These are phyloP conservation scores for Nasonia giraulti DNA, from an alignment of 1,140 invertebrate species.

Conservation along the genomic window DNA sequence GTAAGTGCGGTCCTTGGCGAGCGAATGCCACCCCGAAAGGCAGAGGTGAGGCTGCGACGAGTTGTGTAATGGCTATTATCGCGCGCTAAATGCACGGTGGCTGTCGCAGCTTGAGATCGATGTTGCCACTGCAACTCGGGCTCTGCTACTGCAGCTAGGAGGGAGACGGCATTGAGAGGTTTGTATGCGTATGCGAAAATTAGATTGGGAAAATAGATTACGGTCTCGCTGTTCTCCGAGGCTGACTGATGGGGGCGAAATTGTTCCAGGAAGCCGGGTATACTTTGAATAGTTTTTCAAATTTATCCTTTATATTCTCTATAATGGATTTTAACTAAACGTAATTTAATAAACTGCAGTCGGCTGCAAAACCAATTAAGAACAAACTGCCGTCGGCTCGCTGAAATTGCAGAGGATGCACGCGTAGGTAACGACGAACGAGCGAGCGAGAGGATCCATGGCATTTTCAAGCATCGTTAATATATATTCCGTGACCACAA, in stretches of 20 bases:
- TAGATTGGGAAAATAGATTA: neutral
- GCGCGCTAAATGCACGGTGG: slow-evolving; percentile 20
- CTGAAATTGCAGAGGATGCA: neutral
- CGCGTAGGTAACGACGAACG: neutral
- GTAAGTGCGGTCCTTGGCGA: neutral
- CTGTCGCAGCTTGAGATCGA: neutral
- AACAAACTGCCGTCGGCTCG: neutral
- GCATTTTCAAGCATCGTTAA: neutral
- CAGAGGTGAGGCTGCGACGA: neutral
- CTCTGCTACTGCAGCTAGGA: too few species aligned
- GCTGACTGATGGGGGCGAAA: too few species aligned
- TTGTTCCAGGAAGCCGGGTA: too few species aligned
- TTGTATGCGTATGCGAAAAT: neutral
- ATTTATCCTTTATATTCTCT: too few species aligned
- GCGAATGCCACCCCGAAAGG: neutral
- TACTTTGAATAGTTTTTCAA: too few species aligned
- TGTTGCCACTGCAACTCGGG: neutral
- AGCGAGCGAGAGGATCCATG: neutral
- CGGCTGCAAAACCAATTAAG: neutral
- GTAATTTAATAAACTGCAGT: too few species aligned
- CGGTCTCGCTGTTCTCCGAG: too few species aligned
- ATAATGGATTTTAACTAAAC: too few species aligned
- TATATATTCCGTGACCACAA: slow-evolving; percentile 4
- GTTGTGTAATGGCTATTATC: slow-evolving; percentile 2
- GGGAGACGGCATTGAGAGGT: too few species aligned